Evolutionary conservation across 2,888 invertebrate species (phyloP).

Genomic region (Pimpla rufipes): DNA sequence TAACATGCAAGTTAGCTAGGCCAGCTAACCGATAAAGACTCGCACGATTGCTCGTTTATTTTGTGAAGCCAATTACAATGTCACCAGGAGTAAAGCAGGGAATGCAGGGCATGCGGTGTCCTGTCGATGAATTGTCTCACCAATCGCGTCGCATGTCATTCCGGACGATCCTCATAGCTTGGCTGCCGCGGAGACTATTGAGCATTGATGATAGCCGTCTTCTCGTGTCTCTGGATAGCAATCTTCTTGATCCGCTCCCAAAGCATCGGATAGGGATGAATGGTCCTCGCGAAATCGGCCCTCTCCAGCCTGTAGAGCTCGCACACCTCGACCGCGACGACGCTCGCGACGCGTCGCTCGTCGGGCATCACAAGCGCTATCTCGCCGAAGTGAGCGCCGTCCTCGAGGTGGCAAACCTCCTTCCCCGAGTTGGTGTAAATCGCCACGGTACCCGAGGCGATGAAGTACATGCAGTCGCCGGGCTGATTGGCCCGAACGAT

Average conservation of each 20-base stretch:
- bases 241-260: constrained; percentile 84
- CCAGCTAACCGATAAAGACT: too few species aligned
- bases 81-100: neutral
- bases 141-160: neutral
- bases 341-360: constrained; percentile 83
- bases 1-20: too few species aligned
- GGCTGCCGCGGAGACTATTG: constrained; percentile 61
- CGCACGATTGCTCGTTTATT: too few species aligned
- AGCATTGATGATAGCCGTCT: constrained; percentile 79
- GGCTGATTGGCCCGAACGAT: constrained; percentile 86
- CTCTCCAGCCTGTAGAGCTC: constrained; percentile 84
- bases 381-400: constrained; percentile 85
- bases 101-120: too few species aligned
- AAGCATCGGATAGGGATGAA: constrained; percentile 83
- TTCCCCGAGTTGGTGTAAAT: constrained; percentile 86
- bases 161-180: neutral
- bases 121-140: neutral
- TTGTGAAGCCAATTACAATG: too few species aligned
- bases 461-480: constrained; percentile 88
- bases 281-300: constrained; percentile 82
- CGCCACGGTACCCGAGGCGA: constrained; percentile 87
- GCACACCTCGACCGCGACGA: constrained; percentile 84
- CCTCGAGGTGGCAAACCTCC: constrained; percentile 84
- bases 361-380: constrained; percentile 84
- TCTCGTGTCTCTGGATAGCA: constrained; percentile 82